Percentiles rank a stretch among this genome's conserved stretches.
These are phyloP conservation scores for Balearica regulorum DNA, from an alignment of 2,797 vertebrate genomes.

Conservation along the genomic window DNA sequence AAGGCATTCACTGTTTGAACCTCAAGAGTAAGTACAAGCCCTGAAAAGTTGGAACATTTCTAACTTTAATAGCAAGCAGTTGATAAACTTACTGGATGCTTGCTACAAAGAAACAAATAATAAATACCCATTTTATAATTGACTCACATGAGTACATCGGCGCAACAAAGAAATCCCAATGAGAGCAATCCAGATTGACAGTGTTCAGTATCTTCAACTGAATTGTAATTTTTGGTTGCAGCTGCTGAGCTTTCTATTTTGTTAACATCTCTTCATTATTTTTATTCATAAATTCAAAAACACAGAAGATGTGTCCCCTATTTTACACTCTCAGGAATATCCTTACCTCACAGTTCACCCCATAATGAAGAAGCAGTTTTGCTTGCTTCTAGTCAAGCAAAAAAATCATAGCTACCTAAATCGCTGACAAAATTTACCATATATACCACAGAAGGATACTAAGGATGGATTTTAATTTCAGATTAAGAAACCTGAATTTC, in stretches of 20 bases:
- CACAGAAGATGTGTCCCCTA: background rate
- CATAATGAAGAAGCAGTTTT: background rate
- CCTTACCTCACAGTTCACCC: background rate
- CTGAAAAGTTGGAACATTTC: background rate
- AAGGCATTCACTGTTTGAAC: background rate
- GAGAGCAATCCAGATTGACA: background rate
- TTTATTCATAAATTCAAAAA: background rate
- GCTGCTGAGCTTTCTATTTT: background rate
- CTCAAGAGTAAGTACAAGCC: background rate
- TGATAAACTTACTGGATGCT: background rate
- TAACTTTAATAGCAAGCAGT: background rate
- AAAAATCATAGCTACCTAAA: background rate
- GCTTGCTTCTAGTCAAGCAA: background rate
- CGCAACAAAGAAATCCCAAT: background rate
- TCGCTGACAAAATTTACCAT: background rate
- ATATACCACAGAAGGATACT: background rate
- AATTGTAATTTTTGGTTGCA: background rate
- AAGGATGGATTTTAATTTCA: background rate
- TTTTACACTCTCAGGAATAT: background rate
- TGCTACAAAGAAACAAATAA: background rate
- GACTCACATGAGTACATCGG: background rate
- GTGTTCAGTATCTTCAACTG: background rate
- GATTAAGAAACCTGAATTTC: background rate
- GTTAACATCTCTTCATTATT: background rate
- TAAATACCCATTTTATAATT: background rate